These are phyloP conservation scores for Marasmarcha lunaedactyla DNA, from an alignment of 2,888 invertebrate species.

Conservation along the genomic window DNA sequence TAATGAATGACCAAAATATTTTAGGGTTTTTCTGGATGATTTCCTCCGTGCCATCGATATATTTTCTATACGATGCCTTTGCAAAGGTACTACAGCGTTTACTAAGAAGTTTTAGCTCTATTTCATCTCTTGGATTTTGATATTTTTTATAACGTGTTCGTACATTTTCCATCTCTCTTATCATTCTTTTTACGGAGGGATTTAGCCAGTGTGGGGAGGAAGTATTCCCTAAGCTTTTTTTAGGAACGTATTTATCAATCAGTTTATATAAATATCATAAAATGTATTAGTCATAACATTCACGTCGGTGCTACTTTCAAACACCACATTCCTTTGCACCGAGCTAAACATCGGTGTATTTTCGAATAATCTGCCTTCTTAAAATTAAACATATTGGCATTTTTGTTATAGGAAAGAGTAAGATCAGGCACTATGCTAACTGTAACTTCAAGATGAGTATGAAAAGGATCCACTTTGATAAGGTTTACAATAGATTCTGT, in stretches of 20 bases:
- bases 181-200: neutral
- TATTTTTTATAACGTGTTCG: constrained; percentile 1
- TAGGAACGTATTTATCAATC: neutral
- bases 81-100: neutral
- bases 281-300: neutral
- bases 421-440: no score
- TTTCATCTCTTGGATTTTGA: constrained; percentile 1
- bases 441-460: no score
- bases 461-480: no score
- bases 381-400: no score
- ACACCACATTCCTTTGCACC: no score
- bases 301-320: neutral
- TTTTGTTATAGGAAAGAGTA: no score
- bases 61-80: neutral
- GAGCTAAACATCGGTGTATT: no score
- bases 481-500: no score
- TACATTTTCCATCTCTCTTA: neutral
- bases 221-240: neutral
- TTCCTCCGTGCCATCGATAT: neutral
- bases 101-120: neutral
- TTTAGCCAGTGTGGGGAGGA: neutral
- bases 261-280: neutral
- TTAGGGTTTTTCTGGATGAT: neutral
- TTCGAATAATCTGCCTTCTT: no score
- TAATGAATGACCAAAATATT: neutral